A percentile compares a stretch with the other conserved stretches of the same genome.
Conservation (phyloP, 2,113 vertebrate genomes). For the Phalacrocorax pelagicus region DNA sequence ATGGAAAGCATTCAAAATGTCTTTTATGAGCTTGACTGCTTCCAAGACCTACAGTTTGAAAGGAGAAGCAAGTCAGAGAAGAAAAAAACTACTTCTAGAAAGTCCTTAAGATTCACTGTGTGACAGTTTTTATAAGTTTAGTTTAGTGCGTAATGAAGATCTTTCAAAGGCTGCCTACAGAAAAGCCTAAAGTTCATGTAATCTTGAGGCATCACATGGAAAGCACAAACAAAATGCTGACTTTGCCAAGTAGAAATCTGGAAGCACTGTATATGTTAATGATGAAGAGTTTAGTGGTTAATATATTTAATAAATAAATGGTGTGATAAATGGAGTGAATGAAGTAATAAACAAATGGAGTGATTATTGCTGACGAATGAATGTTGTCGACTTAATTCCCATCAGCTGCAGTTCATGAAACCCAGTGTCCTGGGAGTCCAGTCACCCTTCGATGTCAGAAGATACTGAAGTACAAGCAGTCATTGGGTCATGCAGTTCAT, state of each 20-base stretch:
- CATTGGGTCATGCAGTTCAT: neutral
- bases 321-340: no score
- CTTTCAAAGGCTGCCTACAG: neutral
- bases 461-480: neutral
- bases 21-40: neutral
- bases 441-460: neutral
- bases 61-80: neutral
- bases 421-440: neutral
- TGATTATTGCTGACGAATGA: neutral
- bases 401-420: neutral
- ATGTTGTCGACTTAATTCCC: neutral
- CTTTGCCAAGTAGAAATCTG: neutral
- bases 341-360: neutral
- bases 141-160: neutral
- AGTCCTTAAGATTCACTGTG: neutral
- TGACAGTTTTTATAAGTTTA: neutral
- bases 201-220: neutral
- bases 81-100: neutral
- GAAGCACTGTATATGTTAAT: neutral
- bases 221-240: neutral
- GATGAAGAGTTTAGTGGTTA: neutral
- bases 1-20: neutral
- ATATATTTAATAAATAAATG: neutral
- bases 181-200: neutral
- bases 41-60: neutral